Conservation (phyloP, 2,113 vertebrate species). For the Noturus placidus region DNA sequence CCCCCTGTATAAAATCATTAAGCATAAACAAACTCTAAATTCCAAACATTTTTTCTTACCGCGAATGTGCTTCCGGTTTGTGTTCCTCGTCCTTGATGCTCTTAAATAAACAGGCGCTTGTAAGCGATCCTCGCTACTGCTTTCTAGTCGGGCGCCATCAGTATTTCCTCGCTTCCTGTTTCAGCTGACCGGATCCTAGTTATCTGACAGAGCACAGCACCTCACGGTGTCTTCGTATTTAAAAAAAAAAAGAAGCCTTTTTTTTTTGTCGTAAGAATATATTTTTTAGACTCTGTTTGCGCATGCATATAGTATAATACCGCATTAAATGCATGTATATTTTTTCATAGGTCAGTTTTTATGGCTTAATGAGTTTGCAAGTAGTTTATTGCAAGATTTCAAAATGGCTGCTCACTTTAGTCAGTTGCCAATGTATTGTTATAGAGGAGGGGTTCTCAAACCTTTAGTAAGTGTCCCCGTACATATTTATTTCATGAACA, state of each 20-base stretch:
- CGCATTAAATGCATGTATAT: not conserved
- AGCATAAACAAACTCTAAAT: conserved; percentile 30
- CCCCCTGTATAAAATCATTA: conserved; percentile 70
- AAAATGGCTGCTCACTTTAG: not conserved
- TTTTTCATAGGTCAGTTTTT: not conserved
- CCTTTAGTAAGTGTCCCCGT: not conserved
- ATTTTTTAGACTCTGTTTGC: not conserved
- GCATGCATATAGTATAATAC: not conserved
- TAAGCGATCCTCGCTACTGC: conserved; percentile 66
- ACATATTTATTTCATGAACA: not conserved
- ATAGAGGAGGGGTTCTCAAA: not conserved
- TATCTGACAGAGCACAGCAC: conserved; percentile 41
- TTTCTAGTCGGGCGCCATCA: conserved; percentile 81
- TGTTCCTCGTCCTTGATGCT: conserved; percentile 42
- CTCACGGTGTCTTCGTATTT: not conserved
- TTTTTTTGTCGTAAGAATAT: not conserved
- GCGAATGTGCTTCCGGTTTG: conserved; percentile 48
- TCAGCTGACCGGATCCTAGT: conserved; percentile 72
- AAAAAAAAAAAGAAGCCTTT: too few relatives aligned
- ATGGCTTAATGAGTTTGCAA: conserved; percentile 63
- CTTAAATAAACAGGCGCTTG: conserved; percentile 54
- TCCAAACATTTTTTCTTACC: conserved; percentile 68
- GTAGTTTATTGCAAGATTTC: not conserved
- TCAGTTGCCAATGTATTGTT: not conserved
- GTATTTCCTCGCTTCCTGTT: conserved; percentile 73